phyloP scores from a whole-genome alignment of 53 echinoderm and acorn worm genomes.

The Astropecten irregularis region DNA sequence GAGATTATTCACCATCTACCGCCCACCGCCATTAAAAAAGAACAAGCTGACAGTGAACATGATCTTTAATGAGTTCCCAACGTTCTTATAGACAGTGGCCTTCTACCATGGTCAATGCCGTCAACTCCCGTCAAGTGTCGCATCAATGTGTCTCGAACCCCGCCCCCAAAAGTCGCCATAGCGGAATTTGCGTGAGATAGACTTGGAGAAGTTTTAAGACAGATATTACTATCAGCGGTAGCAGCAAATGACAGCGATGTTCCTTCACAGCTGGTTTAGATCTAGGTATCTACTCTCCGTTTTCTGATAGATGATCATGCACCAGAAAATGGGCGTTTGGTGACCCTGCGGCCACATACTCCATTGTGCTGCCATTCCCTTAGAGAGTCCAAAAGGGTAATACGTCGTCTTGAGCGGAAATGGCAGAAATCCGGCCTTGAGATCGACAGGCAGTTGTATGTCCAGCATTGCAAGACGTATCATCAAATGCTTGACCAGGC shows the following conservation, averaged over 20 bases:
- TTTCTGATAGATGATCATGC: slow-evolving; percentile 9
- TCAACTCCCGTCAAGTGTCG: slow-evolving; percentile 38
- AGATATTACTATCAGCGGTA: background rate
- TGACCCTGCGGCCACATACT: background rate
- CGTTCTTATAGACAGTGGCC: background rate
- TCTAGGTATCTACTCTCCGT: background rate
- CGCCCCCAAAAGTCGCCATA: slow-evolving; percentile 17
- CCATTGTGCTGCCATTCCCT: slow-evolving; percentile 4
- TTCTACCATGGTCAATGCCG: background rate
- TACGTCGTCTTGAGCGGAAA: background rate
- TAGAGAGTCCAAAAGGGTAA: background rate
- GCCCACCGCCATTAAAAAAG: slow-evolving; percentile 27
- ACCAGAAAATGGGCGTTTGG: background rate
- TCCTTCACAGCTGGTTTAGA: background rate
- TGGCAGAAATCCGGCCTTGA: slow-evolving; percentile 16
- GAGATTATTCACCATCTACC: slow-evolving; percentile 8
- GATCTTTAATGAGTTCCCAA: background rate
- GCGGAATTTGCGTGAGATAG: slow-evolving; percentile 7
- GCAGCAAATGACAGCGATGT: background rate
- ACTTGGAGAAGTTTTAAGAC: background rate
- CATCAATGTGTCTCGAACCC: background rate
- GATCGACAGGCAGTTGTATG: slow-evolving; percentile 4
- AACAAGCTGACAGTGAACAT: background rate
- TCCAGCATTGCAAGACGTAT: background rate
- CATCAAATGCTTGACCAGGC: slow-evolving; percentile 20